Conservation (phyloP, 2,113 vertebrate species). For the Heloderma charlesbogerti region DNA sequence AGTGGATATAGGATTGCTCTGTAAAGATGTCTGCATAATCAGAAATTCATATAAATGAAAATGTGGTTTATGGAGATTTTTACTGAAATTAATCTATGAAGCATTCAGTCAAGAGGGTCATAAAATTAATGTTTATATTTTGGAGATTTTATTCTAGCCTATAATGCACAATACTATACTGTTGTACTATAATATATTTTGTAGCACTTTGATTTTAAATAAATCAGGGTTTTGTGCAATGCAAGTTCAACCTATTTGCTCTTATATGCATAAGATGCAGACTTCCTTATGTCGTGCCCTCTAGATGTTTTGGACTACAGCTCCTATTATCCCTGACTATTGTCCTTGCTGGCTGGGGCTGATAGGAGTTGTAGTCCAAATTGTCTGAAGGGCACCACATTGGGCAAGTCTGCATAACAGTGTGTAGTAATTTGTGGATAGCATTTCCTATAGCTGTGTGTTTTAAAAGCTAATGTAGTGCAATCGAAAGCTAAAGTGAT, state of each 20-base stretch:
- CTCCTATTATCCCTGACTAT: too few relatives aligned
- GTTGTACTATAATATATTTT: constrained; percentile 1
- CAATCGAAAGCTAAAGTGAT: background rate
- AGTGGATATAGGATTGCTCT: background rate
- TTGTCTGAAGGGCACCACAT: too few relatives aligned
- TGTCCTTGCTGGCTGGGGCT: too few relatives aligned
- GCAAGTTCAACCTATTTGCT: background rate
- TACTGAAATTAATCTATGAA: background rate
- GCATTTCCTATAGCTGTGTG: fast-evolving
- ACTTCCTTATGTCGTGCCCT: too few relatives aligned
- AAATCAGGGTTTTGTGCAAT: background rate
- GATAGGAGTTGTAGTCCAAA: too few relatives aligned
- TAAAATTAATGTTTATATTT: background rate
- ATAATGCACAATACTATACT: background rate
- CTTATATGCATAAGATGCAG: background rate
- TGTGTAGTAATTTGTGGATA: background rate
- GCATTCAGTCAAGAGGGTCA: background rate
- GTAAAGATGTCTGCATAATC: background rate
- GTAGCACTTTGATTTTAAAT: background rate
- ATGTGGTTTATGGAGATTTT: background rate
- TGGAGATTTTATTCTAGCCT: background rate
- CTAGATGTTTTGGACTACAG: too few relatives aligned
- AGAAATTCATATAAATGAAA: background rate
- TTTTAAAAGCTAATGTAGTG: background rate
- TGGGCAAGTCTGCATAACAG: background rate